phyloP scores from a whole-genome alignment of 2,888 invertebrate species.

The Chymomyza caudatula region DNA sequence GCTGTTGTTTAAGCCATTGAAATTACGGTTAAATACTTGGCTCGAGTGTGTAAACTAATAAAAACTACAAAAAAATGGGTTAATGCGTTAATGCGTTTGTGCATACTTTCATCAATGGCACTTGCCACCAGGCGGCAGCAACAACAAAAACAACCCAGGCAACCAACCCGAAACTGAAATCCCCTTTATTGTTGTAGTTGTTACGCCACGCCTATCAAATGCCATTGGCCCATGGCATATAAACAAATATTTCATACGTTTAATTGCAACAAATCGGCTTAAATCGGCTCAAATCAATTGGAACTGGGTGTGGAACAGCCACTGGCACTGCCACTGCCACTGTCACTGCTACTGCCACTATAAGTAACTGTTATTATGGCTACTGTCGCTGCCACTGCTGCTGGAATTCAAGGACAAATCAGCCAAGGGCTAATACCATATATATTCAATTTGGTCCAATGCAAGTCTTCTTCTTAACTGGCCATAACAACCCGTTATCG shows the following conservation, averaged over 20 bases:
- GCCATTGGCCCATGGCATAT: constrained; percentile 23
- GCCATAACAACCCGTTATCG: too few relatives aligned
- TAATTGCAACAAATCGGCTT: constrained; percentile 55
- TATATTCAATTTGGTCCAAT: too few relatives aligned
- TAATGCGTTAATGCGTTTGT: neutral
- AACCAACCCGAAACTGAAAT: neutral
- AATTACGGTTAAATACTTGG: constrained; percentile 13
- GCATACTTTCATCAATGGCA: neutral
- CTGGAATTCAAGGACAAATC: too few relatives aligned
- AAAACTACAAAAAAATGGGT: constrained; percentile 1
- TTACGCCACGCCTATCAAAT: constrained; percentile 29
- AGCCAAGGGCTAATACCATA: too few relatives aligned
- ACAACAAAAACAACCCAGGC: too few relatives aligned
- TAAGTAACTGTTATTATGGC: too few relatives aligned
- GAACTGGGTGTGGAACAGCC: neutral
- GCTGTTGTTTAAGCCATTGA: constrained; percentile 24
- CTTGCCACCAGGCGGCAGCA: neutral
- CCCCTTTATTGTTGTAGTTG: neutral
- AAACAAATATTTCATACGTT: constrained; percentile 46
- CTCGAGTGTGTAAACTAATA: constrained; percentile 21
- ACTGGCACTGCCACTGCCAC: neutral
- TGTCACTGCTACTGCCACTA: neutral
- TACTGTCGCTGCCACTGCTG: neutral
- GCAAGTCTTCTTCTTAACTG: too few relatives aligned
- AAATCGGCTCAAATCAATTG: constrained; percentile 13